Conservation (phyloP, 2,797 vertebrate genomes). For the Chelon auratus region DNA sequence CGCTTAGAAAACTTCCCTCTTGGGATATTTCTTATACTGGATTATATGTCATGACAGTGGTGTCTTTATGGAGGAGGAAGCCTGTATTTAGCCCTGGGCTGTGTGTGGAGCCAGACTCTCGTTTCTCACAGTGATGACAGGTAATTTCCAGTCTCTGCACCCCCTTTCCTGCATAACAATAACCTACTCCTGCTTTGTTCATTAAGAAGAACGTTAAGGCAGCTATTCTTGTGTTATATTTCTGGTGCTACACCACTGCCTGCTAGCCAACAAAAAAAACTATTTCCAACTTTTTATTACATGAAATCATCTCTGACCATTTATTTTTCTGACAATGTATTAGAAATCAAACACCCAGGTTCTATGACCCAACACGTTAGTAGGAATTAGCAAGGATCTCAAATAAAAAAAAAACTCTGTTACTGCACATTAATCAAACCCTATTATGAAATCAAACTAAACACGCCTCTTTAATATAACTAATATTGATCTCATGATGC, state of each 20-base stretch:
- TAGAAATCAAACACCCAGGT: neutral
- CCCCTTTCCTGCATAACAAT: slow-evolving; percentile 59
- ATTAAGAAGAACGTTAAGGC: slow-evolving; percentile 54
- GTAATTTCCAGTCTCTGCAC: slow-evolving; percentile 67
- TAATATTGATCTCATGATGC: slow-evolving; percentile 4
- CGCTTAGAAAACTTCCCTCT: slow-evolving; percentile 20
- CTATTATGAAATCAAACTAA: slow-evolving; percentile 5
- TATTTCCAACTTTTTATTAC: neutral
- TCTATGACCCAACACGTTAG: neutral
- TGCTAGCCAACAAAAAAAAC: neutral
- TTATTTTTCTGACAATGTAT: neutral
- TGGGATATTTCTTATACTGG: slow-evolving; percentile 27
- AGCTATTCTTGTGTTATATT: slow-evolving; percentile 24
- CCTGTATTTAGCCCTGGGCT: slow-evolving; percentile 51
- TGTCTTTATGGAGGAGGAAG: slow-evolving; percentile 41
- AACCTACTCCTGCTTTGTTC: slow-evolving; percentile 42
- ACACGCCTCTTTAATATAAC: neutral
- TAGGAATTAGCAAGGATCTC: neutral
- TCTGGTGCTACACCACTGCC: slow-evolving; percentile 5
- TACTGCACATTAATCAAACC: slow-evolving; percentile 4
- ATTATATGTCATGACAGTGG: slow-evolving; percentile 26
- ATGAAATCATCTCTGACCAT: neutral
- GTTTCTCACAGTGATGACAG: slow-evolving; percentile 71
- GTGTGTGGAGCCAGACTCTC: slow-evolving; percentile 41
- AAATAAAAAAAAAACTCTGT: neutral